These are phyloP conservation scores for Atherinomorus stipes DNA, from an alignment of 2,113 vertebrate genomes.

Conservation along the genomic window DNA sequence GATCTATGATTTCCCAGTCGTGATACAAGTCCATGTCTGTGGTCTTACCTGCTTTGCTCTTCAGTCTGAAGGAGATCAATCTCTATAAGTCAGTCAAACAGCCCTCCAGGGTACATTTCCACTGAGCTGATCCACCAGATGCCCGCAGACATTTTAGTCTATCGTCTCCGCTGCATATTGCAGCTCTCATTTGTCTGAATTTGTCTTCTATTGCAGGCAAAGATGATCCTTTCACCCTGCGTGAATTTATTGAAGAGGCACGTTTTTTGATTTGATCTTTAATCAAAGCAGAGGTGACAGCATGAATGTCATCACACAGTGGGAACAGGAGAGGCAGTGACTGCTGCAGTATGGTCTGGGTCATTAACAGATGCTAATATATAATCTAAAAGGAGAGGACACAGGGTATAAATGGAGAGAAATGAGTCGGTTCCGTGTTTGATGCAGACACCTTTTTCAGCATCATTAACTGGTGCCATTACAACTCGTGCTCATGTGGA, in stretches of 20 bases:
- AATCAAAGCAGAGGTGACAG: constrained; percentile 67
- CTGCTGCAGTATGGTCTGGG: constrained; percentile 41
- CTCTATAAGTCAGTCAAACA: constrained; percentile 47
- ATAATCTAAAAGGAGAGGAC: constrained; percentile 36
- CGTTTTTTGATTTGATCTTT: constrained; percentile 52
- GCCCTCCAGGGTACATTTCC: constrained; percentile 32
- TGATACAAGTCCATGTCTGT: constrained; percentile 19
- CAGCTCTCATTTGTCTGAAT: constrained; percentile 44
- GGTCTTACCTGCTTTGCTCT: constrained; percentile 40
- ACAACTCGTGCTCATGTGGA: constrained; percentile 38
- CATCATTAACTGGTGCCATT: constrained; percentile 61
- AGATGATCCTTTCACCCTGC: constrained; percentile 32
- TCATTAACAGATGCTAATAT: constrained; percentile 70
- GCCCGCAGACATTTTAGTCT: constrained; percentile 10
- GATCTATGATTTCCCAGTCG: constrained; percentile 17
- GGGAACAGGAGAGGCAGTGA: constrained; percentile 46
- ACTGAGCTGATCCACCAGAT: constrained; percentile 21
- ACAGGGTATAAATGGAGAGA: constrained; percentile 41
- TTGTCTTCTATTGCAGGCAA: constrained; percentile 7
- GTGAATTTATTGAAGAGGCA: constrained; percentile 39
- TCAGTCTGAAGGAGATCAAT: constrained; percentile 54
- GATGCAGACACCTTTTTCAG: constrained; percentile 64
- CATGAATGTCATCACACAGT: constrained; percentile 62
- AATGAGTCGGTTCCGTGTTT: constrained; percentile 47
- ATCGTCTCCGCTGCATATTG: constrained; percentile 1